These are phyloP conservation scores for Leptinotarsa juncta DNA, from an alignment of 2,888 invertebrate species.

Conservation along the genomic window DNA sequence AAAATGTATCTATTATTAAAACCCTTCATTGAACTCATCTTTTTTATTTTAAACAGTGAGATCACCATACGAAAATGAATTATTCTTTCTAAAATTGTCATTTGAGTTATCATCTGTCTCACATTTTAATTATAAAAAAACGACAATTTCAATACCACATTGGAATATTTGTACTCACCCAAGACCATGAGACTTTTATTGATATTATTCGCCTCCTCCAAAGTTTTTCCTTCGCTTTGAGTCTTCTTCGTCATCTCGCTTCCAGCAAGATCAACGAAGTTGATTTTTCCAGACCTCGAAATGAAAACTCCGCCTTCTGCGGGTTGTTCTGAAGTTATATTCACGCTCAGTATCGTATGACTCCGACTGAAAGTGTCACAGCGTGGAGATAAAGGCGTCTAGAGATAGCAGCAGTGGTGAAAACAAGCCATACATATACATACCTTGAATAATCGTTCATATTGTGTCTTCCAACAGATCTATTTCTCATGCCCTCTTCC, in stretches of 20 bases:
- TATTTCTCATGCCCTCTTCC: slow-evolving; percentile 94
- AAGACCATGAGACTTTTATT: slow-evolving; percentile 95
- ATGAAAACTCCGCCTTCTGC: slow-evolving; percentile 86
- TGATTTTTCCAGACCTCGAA: slow-evolving; percentile 92
- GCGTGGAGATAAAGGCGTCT: no score
- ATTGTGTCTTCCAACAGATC: slow-evolving; percentile 89
- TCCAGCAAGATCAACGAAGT: slow-evolving; percentile 96
- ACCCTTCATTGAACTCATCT: no score
- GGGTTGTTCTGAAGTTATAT: slow-evolving; percentile 87
- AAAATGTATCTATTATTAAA: no score
- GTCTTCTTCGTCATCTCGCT: slow-evolving; percentile 96
- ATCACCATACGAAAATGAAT: no score
- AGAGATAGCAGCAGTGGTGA: no score
- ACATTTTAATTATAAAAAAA: no score
- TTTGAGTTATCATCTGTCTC: no score
- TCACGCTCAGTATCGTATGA: slow-evolving; percentile 91
- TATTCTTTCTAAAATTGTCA: no score
- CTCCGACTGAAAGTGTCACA: slow-evolving; percentile 71
- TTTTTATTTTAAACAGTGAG: no score
- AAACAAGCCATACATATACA: background rate
- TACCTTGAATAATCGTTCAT: slow-evolving; percentile 89
- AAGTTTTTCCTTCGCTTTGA: slow-evolving; percentile 85
- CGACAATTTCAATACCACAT: no score
- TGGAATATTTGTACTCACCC: slow-evolving; percentile 69
- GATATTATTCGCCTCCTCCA: slow-evolving; percentile 96